Evolutionary conservation across 2,797 vertebrate species (phyloP), one percentile per base, ranked within the genome.

Genomic region (Lagodon rhomboides): DNA sequence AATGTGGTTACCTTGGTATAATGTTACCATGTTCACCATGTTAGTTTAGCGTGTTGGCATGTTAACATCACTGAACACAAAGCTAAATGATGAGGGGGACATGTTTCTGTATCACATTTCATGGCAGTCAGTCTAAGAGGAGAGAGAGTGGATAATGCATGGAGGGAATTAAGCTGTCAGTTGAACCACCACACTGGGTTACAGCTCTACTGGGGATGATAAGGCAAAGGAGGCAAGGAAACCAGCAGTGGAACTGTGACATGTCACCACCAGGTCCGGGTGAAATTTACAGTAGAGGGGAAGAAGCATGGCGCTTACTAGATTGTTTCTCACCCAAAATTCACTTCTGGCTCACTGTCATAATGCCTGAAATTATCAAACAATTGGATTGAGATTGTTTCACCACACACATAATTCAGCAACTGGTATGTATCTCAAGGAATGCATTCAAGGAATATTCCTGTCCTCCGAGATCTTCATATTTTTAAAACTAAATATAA

Each of bases 201-300:
- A 64, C 46, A 67, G 47, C 61, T 77, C 67, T 49, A 68, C 41
- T 27, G 23, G 25, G 58, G 20, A 51, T 54, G 60, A 81, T 73
- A 59, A 75, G n/a, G 47, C 25, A 62, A 62, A 34, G 17, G 49
- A 55, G 9, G 20, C 16, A 74, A 73, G 54, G 20, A 43, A 78
- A 66, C 34, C 41, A 66, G 55, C 47, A 59, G 68, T 1, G 13
- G 55, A 44, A 53, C 7, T 54, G 10, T 13, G 25, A 79, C 50
- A 64, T n/a, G 38, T 9, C 59, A 62, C 13, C 46, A 66, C 17
- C 11, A 59, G 27, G 64, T 59, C 30, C 41, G 30, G 22, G 67
- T 49, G 1, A 13, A 68, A 51, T 27, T 27, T 41, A 68, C 10
- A n/a, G 12, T 23, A 25, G 17, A 69, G 13, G 15, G 22, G 7